phyloP scores from a whole-genome alignment of 64 coral and sea anemone genomes.

The Pocillopora verrucosa region DNA sequence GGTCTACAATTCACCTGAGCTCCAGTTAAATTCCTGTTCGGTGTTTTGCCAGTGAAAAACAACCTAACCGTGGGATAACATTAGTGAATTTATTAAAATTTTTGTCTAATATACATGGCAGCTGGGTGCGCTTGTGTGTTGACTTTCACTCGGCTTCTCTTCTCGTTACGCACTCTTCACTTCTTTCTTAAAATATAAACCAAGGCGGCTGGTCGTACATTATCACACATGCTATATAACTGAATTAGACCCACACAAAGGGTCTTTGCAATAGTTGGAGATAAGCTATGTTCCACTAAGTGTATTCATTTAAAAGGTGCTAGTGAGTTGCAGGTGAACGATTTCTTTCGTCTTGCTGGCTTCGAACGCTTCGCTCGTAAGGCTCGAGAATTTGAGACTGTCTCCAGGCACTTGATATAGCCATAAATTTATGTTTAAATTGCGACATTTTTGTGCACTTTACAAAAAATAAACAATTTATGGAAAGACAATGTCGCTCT shows the following conservation, averaged over 20 bases:
- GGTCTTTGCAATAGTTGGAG: not conserved
- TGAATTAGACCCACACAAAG: not conserved
- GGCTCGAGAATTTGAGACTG: not conserved
- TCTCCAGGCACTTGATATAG: not conserved
- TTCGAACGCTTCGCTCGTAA: not conserved
- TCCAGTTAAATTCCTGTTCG: constrained; percentile 5
- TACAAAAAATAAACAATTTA: constrained; percentile 4
- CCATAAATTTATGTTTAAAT: constrained; percentile 21
- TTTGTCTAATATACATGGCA: constrained; percentile 21
- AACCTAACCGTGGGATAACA: not conserved
- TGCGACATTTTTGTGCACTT: constrained; percentile 4
- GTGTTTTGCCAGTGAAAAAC: constrained; percentile 5
- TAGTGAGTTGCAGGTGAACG: not conserved
- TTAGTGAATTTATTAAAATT: constrained; percentile 31
- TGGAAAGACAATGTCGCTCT: constrained; percentile 26
- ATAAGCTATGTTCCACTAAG: constrained; percentile 3
- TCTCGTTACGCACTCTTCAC: not conserved
- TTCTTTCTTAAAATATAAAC: not conserved
- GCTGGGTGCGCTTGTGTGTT: not conserved
- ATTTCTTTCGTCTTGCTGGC: not conserved
- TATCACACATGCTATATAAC: not conserved
- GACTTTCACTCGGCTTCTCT: not conserved
- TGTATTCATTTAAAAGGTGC: not conserved
- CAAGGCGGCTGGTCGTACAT: not conserved
- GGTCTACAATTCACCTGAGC: not conserved